Conservation (phyloP, 2,113 vertebrate genomes). For the Prunella fulvescens region DNA sequence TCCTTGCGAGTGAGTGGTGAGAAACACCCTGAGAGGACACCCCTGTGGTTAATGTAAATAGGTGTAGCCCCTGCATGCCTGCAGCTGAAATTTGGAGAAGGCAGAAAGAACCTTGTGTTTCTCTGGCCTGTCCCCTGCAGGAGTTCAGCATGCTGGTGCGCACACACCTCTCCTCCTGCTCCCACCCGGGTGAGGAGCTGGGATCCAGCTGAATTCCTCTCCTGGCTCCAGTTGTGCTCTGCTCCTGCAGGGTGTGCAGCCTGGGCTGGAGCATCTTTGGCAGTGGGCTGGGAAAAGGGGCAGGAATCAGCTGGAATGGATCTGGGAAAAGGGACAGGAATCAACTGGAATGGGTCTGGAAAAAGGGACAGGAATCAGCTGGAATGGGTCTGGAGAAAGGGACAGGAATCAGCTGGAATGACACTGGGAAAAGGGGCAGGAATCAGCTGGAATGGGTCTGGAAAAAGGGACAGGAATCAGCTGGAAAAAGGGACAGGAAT, state of each 20-base stretch:
- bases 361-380: fast-evolving
- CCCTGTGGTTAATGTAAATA: not conserved
- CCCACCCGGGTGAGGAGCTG: fast-evolving
- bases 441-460: fast-evolving
- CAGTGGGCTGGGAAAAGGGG: not conserved
- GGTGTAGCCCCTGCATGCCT: not conserved
- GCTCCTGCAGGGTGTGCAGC: not conserved
- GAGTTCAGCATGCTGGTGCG: not conserved
- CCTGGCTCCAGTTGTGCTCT: not conserved
- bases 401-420: not conserved
- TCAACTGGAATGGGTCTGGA: fast-evolving
- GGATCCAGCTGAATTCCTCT: not conserved
- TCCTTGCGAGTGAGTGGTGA: not conserved
- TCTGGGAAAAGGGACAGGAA: not conserved
- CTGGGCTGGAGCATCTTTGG: fast-evolving
- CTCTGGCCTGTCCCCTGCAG: not conserved
- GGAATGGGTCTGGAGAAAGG: fast-evolving
- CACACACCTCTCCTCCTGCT: not conserved
- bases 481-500: not conserved
- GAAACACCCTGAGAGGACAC: not conserved
- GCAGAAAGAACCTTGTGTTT: not conserved
- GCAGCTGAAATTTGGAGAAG: not conserved
- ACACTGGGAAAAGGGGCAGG: not conserved
- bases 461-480: fast-evolving
- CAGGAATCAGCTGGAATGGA: not conserved